phyloP scores from a whole-genome alignment of 1,140 invertebrate species.

The Temnothorax curvispinosus region DNA sequence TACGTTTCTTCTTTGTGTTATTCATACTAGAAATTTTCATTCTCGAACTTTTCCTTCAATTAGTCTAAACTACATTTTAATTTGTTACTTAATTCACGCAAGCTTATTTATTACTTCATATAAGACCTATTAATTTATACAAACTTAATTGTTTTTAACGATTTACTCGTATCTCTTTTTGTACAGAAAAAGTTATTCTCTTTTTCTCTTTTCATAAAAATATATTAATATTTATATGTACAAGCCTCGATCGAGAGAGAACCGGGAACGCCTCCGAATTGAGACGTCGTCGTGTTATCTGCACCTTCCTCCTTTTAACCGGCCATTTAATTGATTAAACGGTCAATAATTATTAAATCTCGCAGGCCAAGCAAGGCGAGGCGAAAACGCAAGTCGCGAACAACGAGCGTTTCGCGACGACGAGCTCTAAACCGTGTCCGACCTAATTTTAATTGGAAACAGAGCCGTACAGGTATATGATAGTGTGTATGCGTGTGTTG shows the following conservation, averaged over 20 bases:
- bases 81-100: neutral
- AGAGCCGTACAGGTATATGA: neutral
- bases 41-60: neutral
- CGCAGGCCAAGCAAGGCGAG: neutral
- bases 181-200: neutral
- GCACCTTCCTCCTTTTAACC: neutral
- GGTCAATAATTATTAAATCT: constrained; percentile 31
- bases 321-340: constrained; percentile 45
- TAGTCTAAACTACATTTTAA: neutral
- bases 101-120: neutral
- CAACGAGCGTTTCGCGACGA: constrained; percentile 9
- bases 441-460: constrained; percentile 69
- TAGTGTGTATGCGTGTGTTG: neutral
- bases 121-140: neutral
- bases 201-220: neutral
- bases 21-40: neutral
- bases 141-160: neutral
- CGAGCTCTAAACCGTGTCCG: constrained; percentile 35
- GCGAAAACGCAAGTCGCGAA: constrained; percentile 2
- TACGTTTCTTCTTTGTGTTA: neutral
- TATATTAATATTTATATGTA: neutral
- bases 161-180: neutral
- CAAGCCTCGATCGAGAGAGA: neutral
- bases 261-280: neutral
- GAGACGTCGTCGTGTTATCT: constrained; percentile 35